phyloP scores from a whole-genome alignment of 1,140 invertebrate genomes.

The Elysia chlorotica region DNA sequence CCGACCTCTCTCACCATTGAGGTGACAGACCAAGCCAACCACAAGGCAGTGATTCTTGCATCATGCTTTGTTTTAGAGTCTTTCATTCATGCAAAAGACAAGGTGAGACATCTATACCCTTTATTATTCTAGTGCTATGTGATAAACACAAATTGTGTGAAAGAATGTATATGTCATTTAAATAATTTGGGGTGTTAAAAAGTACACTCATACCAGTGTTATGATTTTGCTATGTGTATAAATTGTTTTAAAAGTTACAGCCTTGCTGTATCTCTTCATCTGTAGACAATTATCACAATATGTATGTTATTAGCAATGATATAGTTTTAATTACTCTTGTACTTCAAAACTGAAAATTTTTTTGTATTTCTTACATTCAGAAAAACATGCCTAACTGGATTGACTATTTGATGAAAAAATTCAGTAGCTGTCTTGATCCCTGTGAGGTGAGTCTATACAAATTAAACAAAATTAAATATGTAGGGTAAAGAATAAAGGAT shows the following conservation, averaged over 20 bases:
- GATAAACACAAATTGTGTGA: too few relatives aligned
- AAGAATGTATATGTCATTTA: too few relatives aligned
- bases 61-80: slow-evolving; percentile 95
- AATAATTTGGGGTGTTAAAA: too few relatives aligned
- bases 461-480: too few relatives aligned
- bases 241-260: too few relatives aligned
- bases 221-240: too few relatives aligned
- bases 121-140: too few relatives aligned
- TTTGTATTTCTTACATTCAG: slow-evolving; percentile 57
- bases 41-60: slow-evolving; percentile 83
- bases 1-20: slow-evolving; percentile 83
- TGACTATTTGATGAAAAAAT: slow-evolving; percentile 91
- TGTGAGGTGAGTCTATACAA: slow-evolving; percentile 75
- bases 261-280: too few relatives aligned
- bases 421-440: slow-evolving; percentile 86
- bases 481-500: too few relatives aligned
- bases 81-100: slow-evolving; percentile 95
- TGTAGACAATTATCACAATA: too few relatives aligned
- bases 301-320: neutral
- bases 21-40: slow-evolving; percentile 75
- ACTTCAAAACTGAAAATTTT: neutral
- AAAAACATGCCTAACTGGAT: slow-evolving; percentile 97
- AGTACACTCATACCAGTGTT: too few relatives aligned
- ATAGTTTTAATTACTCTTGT: neutral
- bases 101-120: too few relatives aligned